Conservation (phyloP, 2,797 vertebrate species). For the Chromobotia macracanthus region DNA sequence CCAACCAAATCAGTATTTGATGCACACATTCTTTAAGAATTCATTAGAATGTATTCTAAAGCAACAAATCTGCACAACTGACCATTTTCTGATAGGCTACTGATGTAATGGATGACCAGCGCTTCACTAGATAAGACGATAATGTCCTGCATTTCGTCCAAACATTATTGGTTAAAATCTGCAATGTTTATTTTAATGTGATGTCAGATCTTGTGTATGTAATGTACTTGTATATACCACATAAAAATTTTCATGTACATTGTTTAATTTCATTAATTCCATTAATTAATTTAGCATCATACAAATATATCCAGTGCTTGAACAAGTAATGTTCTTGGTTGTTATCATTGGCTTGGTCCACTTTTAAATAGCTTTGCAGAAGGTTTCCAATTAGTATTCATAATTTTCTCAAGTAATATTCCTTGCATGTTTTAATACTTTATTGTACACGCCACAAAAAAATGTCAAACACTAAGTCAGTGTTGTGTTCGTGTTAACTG, state of each 20-base stretch:
- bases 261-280: background rate
- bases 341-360: background rate
- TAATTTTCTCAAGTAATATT: background rate
- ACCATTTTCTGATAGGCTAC: background rate
- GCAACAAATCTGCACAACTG: background rate
- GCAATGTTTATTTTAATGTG: background rate
- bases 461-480: slow-evolving; percentile 39
- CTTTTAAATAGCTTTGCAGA: background rate
- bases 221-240: background rate
- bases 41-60: background rate
- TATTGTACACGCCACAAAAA: background rate
- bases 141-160: background rate
- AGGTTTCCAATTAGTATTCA: slow-evolving; percentile 7
- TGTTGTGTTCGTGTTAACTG: background rate
- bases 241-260: background rate
- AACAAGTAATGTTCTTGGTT: background rate
- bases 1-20: slow-evolving; percentile 26
- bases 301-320: background rate
- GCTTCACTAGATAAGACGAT: background rate
- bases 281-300: background rate
- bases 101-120: background rate
- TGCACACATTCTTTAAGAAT: background rate
- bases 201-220: background rate
- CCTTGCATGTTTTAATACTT: slow-evolving; percentile 26
- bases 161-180: background rate